Evolutionary conservation across 2,888 invertebrate species (phyloP).

Genomic region (Eledona agricola): DNA sequence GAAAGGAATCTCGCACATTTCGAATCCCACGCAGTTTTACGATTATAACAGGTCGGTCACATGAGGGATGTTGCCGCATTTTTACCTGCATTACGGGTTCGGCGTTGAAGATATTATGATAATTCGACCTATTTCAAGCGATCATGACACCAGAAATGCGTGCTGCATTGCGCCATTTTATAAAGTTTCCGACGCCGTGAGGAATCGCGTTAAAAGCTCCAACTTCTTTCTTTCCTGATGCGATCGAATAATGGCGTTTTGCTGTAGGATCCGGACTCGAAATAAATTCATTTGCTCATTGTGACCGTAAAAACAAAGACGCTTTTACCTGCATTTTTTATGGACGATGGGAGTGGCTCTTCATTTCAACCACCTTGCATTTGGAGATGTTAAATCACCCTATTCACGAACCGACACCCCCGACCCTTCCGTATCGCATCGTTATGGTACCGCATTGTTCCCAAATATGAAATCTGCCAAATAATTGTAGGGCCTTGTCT

Average conservation of each 20-base stretch:
- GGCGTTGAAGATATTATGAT: constrained; percentile 56
- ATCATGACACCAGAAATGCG: constrained; percentile 54
- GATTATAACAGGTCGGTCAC: constrained; percentile 32
- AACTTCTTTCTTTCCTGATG: too few relatives aligned
- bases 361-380: constrained; percentile 58
- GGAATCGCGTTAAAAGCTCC: too few relatives aligned
- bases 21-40: constrained; percentile 29
- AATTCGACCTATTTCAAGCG: constrained; percentile 58
- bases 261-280: too few relatives aligned
- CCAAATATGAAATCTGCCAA: constrained; percentile 58
- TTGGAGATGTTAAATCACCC: constrained; percentile 54
- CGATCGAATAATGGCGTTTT: too few relatives aligned
- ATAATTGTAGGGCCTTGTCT: constrained; percentile 57
- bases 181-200: too few relatives aligned
- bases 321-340: constrained; percentile 37
- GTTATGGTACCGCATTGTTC: constrained; percentile 47
- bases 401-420: constrained; percentile 46
- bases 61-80: constrained; percentile 39
- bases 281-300: too few relatives aligned
- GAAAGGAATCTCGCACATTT: constrained; percentile 38
- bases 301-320: constrained; percentile 32
- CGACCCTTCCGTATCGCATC: constrained; percentile 43
- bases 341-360: constrained; percentile 36
- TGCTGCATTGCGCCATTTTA: constrained; percentile 48
- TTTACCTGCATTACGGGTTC: constrained; percentile 54